A percentile compares a stretch with the other conserved stretches of the same genome.
Conservation (phyloP, 2,888 invertebrate genomes). For the Leistus spinibarbis region DNA sequence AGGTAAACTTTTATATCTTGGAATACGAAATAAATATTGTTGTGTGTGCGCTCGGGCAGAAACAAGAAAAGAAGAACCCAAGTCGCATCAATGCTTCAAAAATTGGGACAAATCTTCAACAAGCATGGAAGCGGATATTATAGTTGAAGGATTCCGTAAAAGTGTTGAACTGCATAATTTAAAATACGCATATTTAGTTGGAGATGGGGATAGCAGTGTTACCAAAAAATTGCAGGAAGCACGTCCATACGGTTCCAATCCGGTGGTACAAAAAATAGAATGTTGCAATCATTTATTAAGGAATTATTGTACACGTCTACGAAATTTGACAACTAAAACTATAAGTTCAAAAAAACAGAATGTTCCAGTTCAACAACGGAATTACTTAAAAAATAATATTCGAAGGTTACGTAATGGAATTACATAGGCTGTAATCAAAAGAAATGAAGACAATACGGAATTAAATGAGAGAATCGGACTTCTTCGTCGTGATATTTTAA, state of each 20-base stretch:
- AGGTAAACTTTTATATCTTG: constrained; percentile 29
- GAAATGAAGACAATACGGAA: not conserved
- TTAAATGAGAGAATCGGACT: not conserved
- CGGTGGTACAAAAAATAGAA: constrained; percentile 24
- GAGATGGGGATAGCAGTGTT: constrained; percentile 25
- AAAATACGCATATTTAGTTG: constrained; percentile 25
- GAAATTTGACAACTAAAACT: too few relatives aligned
- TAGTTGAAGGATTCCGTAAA: constrained; percentile 24
- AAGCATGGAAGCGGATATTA: constrained; percentile 26
- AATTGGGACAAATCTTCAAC: constrained; percentile 31
- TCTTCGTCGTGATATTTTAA: not conserved
- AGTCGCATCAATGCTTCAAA: constrained; percentile 24
- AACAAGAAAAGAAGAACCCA: constrained; percentile 2
- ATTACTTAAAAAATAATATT: too few relatives aligned
- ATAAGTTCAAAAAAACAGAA: too few relatives aligned
- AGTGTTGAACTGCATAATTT: constrained; percentile 16
- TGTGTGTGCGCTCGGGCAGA: constrained; percentile 9
- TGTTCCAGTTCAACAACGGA: too few relatives aligned
- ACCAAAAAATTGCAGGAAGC: constrained; percentile 18
- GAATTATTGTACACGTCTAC: constrained; percentile 13
- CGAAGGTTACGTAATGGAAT: constrained; percentile 4
- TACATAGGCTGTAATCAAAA: not conserved
- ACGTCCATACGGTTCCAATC: constrained; percentile 10
- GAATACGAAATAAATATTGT: constrained; percentile 32
- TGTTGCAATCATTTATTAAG: constrained; percentile 33